Percentiles rank a stretch among this genome's conserved stretches.
These are phyloP conservation scores for Nowickia ferox DNA, from an alignment of 2,888 invertebrate species.

Conservation along the genomic window DNA sequence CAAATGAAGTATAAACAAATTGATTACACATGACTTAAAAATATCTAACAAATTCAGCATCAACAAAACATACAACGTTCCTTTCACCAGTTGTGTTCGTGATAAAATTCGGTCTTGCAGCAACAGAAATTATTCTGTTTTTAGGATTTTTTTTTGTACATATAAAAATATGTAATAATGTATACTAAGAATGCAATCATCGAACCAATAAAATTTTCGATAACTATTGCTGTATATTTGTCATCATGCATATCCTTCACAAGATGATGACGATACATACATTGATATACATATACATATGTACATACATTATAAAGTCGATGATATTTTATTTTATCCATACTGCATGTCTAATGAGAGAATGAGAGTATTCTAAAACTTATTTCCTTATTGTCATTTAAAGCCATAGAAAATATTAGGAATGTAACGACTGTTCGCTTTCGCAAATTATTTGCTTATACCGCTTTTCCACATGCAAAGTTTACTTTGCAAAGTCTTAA, in stretches of 20 bases:
- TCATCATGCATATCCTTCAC: conserved; percentile 61
- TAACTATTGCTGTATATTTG: conserved; percentile 48
- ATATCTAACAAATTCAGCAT: too few relatives aligned
- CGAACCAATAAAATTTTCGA: not conserved
- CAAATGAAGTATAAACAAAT: conserved; percentile 48
- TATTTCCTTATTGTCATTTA: not conserved
- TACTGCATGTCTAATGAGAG: conserved; percentile 38
- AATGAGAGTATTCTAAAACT: conserved; percentile 1
- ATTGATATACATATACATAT: not conserved
- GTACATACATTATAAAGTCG: not conserved
- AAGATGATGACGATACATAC: too few relatives aligned
- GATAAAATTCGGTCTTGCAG: not conserved
- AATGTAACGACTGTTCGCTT: too few relatives aligned
- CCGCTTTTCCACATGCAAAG: too few relatives aligned
- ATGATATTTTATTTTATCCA: not conserved
- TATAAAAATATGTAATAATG: not conserved
- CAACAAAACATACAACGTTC: too few relatives aligned
- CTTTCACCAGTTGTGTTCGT: conserved; percentile 3
- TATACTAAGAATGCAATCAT: not conserved
- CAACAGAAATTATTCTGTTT: not conserved
- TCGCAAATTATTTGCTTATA: too few relatives aligned
- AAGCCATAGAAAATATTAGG: conserved; percentile 9
- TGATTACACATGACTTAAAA: conserved; percentile 56
- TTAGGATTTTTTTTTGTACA: too few relatives aligned
- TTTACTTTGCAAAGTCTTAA: too few relatives aligned